phyloP scores from a whole-genome alignment of 2,113 vertebrate species.

The Oncorhynchus mykiss region DNA sequence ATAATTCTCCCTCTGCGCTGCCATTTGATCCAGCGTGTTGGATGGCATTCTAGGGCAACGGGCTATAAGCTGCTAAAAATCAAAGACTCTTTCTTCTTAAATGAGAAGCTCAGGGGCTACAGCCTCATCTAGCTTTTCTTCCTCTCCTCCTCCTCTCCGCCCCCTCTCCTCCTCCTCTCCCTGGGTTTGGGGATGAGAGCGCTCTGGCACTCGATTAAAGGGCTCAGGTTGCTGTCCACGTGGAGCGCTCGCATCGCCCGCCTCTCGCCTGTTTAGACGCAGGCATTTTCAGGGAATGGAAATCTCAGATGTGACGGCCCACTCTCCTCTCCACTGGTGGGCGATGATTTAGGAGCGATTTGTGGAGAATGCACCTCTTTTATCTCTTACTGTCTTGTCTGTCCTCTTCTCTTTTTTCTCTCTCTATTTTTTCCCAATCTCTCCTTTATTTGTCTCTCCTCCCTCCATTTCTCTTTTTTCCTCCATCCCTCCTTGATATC shows the following conservation, averaged over 20 bases:
- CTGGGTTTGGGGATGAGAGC: background rate
- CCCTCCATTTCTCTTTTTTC: background rate
- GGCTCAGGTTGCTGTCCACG: conserved; percentile 21
- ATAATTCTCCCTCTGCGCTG: background rate
- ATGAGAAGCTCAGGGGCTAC: conserved; percentile 17
- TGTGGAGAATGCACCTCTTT: background rate
- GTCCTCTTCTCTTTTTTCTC: background rate
- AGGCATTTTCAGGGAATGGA: background rate
- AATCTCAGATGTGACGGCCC: conserved; percentile 17
- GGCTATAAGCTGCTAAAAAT: conserved; percentile 22
- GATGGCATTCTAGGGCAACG: background rate
- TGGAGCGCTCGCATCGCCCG: background rate
- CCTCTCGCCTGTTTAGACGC: background rate
- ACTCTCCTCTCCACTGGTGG: conserved; percentile 10
- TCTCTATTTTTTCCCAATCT: conserved; percentile 6
- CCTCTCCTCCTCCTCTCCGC: background rate
- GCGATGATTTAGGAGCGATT: background rate
- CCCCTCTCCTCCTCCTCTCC: conserved; percentile 17
- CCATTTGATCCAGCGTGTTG: background rate
- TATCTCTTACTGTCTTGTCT: background rate
- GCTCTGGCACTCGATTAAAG: conserved; percentile 17
- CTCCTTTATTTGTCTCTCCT: conserved; percentile 1
- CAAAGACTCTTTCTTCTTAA: conserved; percentile 32
- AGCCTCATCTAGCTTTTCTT: background rate
- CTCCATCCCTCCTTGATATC: background rate